Base-by-base conservation (phyloP, 2,888 invertebrate genomes). In the Cheiracanthium punctorium region DNA sequence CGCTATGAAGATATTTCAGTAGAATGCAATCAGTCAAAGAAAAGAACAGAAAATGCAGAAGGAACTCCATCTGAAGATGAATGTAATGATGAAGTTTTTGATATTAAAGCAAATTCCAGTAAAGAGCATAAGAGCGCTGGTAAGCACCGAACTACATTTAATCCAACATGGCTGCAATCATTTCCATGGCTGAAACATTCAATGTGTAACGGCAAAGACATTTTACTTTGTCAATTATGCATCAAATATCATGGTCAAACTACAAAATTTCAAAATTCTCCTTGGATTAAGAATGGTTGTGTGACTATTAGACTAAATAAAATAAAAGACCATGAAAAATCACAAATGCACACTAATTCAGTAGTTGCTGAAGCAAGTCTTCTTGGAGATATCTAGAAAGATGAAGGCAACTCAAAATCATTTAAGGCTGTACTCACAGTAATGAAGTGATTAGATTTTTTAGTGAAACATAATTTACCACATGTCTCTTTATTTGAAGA, bases 391-490 rank as follows among this genome's bases (percentile, higher is more conserved):
- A 48, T 48, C 17, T 48, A 48, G 17, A 12, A 48, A 48, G 48
- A 48, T 7, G 10, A 37, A 7, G 7, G 2, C 2, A 17, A 70
- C 33, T 70, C 70, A 37, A 14, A n/a, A 37, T n/a, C 37, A 10
- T 70, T 70, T 32, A n/a, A 33, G 33, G 70, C 33, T n/a, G 28
- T 32, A 0, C 10, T 20, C 32, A 5, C 70, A 33, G 41, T 1
- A 4, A 41, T 70, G 70, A 70, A 70, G n/a, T 33, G 37, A 10
- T 70, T 70, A 20, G 14, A 70, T 70, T 70, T 70, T 17, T 24
- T 70, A 33, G 28, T 70, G 20, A 10, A 70, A 17, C 70, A 70
- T 14, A 70, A 70, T 29, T 14, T 70, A 28, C 33, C 70, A 7
- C 37, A 33, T 24, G 20, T 12, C 1, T 33, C 70, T 33, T 5